phyloP scores from a whole-genome alignment of 2,113 vertebrate genomes.

The Dicaeum eximium region DNA sequence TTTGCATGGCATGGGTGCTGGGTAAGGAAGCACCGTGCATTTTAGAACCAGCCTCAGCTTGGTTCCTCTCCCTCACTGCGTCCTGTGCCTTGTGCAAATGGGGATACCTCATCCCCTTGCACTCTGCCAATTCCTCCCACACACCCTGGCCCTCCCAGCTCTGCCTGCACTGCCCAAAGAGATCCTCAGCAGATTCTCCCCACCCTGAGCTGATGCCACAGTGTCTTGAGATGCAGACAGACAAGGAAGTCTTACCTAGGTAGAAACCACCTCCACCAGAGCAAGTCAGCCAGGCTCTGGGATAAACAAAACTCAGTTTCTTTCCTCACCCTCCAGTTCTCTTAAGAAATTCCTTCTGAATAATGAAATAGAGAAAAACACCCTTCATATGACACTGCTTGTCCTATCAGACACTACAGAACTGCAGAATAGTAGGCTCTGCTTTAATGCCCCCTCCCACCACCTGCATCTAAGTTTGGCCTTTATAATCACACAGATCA shows the following conservation, averaged over 20 bases:
- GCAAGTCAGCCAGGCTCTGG: neutral
- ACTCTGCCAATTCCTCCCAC: neutral
- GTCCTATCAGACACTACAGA: neutral
- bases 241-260: neutral
- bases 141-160: neutral
- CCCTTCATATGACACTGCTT: neutral
- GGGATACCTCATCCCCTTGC: neutral
- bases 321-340: neutral
- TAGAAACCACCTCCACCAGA: neutral
- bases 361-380: neutral
- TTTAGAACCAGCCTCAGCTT: neutral
- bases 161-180: neutral
- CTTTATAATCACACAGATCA: neutral
- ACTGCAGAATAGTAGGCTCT: neutral
- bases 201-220: neutral
- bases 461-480: neutral
- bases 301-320: neutral
- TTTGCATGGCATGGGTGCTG: neutral
- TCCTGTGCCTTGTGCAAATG: neutral
- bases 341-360: neutral
- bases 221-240: neutral
- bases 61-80: neutral
- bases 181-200: neutral
- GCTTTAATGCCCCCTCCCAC: neutral
- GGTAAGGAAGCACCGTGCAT: accelerated